A percentile compares a stretch with the other conserved stretches of the same genome.
Evolutionary conservation across 2,797 vertebrate genomes (phyloP).

Genomic region (Coregonus ussuriensis): DNA sequence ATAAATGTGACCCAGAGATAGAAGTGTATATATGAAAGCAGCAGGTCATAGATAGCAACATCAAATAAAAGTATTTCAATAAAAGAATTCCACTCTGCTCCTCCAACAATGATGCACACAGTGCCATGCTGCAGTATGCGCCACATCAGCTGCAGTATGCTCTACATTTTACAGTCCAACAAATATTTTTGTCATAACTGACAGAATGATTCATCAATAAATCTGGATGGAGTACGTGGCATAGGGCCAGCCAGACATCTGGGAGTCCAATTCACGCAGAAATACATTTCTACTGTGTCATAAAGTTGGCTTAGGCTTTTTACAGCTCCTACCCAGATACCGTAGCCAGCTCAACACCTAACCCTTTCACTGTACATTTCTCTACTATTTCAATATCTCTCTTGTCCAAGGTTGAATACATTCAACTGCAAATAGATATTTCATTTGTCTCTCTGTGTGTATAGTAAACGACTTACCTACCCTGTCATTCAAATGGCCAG

Average conservation of each 20-base stretch:
- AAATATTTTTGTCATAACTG: slow-evolving; percentile 40
- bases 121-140: not conserved
- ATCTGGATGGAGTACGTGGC: slow-evolving; percentile 49
- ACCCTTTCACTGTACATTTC: slow-evolving; percentile 14
- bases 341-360: not conserved
- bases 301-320: slow-evolving; percentile 37
- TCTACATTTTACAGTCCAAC: slow-evolving; percentile 29
- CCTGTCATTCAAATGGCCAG: not conserved
- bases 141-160: not conserved
- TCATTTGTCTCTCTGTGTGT: no score
- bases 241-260: slow-evolving; percentile 47
- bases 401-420: slow-evolving; percentile 23
- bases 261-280: slow-evolving; percentile 38
- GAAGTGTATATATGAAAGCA: not conserved
- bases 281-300: slow-evolving; percentile 49
- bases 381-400: slow-evolving; percentile 4
- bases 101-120: slow-evolving; percentile 4
- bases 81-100: no score
- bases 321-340: not conserved
- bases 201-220: slow-evolving; percentile 55
- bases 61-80: not conserved
- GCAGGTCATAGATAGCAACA: not conserved
- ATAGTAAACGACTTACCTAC: no score
- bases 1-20: not conserved
- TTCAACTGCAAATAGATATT: not conserved